Percentiles rank a stretch among this genome's conserved stretches.
Conservation (phyloP, 2,797 vertebrate genomes). For the Leptatherina wallacei region DNA sequence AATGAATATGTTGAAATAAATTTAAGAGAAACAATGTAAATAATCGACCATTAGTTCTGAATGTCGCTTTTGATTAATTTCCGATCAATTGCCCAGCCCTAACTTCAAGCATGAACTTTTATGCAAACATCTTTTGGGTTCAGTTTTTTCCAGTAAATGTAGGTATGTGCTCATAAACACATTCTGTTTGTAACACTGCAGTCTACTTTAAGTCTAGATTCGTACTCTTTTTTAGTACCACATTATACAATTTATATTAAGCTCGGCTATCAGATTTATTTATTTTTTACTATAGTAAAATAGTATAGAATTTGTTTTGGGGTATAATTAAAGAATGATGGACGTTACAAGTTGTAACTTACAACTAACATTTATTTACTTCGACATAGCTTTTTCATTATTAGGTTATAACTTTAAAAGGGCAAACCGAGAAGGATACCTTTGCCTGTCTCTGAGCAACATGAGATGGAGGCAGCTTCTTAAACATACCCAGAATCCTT, state of each 20-base stretch:
- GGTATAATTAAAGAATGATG: background rate
- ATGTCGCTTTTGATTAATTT: no score
- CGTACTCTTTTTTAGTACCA: background rate
- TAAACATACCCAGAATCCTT: conserved; percentile 35
- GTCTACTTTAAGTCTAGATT: background rate
- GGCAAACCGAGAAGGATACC: background rate
- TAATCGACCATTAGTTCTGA: no score
- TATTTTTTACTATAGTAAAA: background rate
- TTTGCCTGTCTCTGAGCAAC: conserved; percentile 21
- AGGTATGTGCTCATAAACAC: background rate
- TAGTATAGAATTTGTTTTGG: background rate
- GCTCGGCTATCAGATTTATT: background rate
- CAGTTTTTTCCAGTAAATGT: background rate
- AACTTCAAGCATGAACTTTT: background rate
- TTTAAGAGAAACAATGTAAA: no score
- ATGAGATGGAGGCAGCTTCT: conserved; percentile 69
- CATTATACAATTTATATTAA: background rate
- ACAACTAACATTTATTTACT: background rate
- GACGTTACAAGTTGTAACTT: no score
- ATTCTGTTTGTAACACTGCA: background rate
- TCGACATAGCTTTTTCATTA: background rate
- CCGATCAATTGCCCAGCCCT: no score
- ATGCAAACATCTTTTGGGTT: background rate
- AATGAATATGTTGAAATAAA: no score
- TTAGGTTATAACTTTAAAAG: background rate